phyloP scores from a whole-genome alignment of 2,113 vertebrate genomes.

The Solea senegalensis region DNA sequence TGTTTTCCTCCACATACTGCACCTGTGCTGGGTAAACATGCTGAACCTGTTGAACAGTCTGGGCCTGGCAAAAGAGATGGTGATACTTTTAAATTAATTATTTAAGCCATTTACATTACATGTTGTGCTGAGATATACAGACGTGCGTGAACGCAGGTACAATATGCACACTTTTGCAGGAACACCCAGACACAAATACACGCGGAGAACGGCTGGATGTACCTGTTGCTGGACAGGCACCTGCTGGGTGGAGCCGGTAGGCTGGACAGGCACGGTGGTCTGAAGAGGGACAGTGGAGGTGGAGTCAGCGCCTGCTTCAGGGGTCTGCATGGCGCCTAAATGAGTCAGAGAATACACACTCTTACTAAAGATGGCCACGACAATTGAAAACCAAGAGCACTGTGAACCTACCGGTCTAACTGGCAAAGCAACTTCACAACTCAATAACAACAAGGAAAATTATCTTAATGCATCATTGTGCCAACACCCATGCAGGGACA shows the following conservation, averaged over 20 bases:
- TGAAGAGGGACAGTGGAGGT: slow-evolving; percentile 89
- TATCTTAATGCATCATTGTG: not conserved
- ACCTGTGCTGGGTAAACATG: slow-evolving; percentile 95
- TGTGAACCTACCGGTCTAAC: slow-evolving; percentile 1
- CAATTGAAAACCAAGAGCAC: not conserved
- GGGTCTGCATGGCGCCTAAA: slow-evolving; percentile 94
- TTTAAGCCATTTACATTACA: slow-evolving; percentile 7
- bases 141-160: not conserved
- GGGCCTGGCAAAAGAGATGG: slow-evolving; percentile 67
- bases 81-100: slow-evolving; percentile 32
- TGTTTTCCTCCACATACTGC: slow-evolving; percentile 97
- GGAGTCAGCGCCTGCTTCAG: slow-evolving; percentile 89
- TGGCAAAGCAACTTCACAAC: slow-evolving; percentile 13
- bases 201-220: slow-evolving; percentile 38
- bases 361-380: not conserved
- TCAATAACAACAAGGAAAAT: slow-evolving; percentile 1
- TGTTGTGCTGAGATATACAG: not conserved
- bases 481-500: not conserved
- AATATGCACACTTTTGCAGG: not conserved
- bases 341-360: slow-evolving; percentile 5
- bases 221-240: slow-evolving; percentile 94
- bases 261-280: slow-evolving; percentile 86
- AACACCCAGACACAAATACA: not conserved
- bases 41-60: slow-evolving; percentile 92
- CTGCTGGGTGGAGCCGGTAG: slow-evolving; percentile 83